phyloP scores from a whole-genome alignment of 2,113 vertebrate genomes.

The Scomber japonicus region DNA sequence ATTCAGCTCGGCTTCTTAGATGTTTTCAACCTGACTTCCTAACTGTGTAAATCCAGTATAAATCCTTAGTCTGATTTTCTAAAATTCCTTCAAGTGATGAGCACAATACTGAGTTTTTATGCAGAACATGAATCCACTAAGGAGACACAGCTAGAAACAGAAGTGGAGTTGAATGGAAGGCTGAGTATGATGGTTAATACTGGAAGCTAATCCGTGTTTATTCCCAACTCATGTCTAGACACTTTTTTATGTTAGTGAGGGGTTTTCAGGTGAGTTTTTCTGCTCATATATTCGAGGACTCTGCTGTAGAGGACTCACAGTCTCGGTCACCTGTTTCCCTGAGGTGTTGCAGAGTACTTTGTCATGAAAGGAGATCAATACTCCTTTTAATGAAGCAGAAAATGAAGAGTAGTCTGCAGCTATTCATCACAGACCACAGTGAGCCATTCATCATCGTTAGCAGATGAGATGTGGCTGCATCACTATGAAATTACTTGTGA shows the following conservation, averaged over 20 bases:
- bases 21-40: background rate
- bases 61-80: constrained; percentile 20
- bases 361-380: constrained; percentile 67
- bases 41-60: constrained; percentile 17
- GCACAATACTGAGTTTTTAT: background rate
- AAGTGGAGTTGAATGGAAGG: background rate
- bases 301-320: constrained; percentile 7
- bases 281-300: background rate
- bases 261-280: constrained; percentile 16
- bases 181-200: background rate
- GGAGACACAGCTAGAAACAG: background rate
- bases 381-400: constrained; percentile 77
- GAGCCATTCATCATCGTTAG: constrained; percentile 72
- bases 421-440: constrained; percentile 60
- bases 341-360: constrained; percentile 48
- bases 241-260: background rate
- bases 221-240: background rate
- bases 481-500: constrained; percentile 52
- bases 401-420: constrained; percentile 69
- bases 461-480: constrained; percentile 60
- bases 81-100: background rate
- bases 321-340: constrained; percentile 34
- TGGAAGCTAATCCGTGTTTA: background rate
- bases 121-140: background rate
- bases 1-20: constrained; percentile 6